Base-by-base conservation (phyloP, 1,140 invertebrate genomes). In the Heliothis subflexa region DNA sequence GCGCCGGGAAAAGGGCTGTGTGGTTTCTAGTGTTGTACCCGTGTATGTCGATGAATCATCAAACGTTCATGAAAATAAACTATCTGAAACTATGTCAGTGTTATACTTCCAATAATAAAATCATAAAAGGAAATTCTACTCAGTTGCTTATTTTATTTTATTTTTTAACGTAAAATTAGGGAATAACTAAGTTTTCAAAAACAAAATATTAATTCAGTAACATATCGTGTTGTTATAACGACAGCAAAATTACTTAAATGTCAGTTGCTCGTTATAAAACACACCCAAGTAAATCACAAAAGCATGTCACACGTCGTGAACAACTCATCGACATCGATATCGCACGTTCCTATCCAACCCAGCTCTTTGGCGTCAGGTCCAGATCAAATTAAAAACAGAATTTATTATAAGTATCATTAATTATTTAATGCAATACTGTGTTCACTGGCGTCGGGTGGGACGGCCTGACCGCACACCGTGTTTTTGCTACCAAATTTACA, bases 341-440 rank as follows among this genome's bases (percentile, higher is more conserved):
- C 25, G 66, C 47, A 71, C 73, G 64, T 21, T 16, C 76, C 59
- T 28, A 80, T n/a, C n/a, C 66, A 71, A 79, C 70, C 33, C 57
- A 12, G 79, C 78, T 82, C 82, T 88, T 79, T 85, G 82, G 81
- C 76, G 75, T 81, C 82, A 82, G 77, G 52, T 74, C 55, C 72
- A 85, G 85, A 87, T 87, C 80, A 86, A 89, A 91, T 93, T 92
- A 90, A 91, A 93, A 93, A 92, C 87, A 80, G 90, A 93, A 93
- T 93, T 88, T 91, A 90, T 92, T 88, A 92, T 90, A 89, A 87
- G 85, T 85, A 84, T 85, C 81, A 84, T 93, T 89, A 91, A 93
- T 89, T 86, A 93, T 92, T 89, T 84, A 92, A 88, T 84, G 87
- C 84, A 92, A 88, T 89, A 81, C 84, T 86, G 83, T 77, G 74